Percentiles rank a stretch among this genome's conserved stretches.
Conservation (phyloP, 2,888 invertebrate genomes). For the Drosophila suboccidentalis region DNA sequence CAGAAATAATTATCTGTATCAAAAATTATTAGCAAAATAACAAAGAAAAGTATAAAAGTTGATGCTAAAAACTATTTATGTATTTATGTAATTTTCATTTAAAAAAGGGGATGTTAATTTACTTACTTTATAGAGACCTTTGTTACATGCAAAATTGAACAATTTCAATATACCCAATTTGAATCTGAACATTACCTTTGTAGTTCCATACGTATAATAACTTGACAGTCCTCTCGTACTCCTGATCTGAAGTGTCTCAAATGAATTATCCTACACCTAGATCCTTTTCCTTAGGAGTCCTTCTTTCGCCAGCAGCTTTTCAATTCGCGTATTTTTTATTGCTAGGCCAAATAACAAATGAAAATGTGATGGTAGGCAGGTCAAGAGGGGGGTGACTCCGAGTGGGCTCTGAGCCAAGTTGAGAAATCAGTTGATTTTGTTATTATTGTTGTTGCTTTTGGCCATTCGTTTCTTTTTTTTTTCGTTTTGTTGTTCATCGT, state of each 20-base stretch:
- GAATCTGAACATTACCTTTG: neutral
- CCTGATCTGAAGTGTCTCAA: conserved; percentile 1
- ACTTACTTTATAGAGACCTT: too few species aligned
- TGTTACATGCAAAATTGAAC: neutral
- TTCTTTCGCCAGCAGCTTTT: conserved; percentile 39
- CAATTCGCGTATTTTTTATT: conserved; percentile 63
- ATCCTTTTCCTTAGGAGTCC: neutral
- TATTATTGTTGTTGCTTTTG: conserved; percentile 52
- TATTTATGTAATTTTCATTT: too few species aligned
- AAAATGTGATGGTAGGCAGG: conserved; percentile 20
- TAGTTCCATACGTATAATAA: neutral
- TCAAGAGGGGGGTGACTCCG: conserved; percentile 6
- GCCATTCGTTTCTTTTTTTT: conserved; percentile 44
- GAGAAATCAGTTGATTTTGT: conserved; percentile 76
- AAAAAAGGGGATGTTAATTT: too few species aligned
- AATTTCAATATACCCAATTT: neutral
- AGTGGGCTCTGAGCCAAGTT: conserved; percentile 60
- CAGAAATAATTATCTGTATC: too few species aligned
- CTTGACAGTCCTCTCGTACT: neutral
- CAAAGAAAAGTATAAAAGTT: too few species aligned
- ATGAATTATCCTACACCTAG: conserved; percentile 26
- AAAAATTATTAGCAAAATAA: too few species aligned
- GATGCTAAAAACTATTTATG: too few species aligned
- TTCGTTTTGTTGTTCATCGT: conserved; percentile 27
- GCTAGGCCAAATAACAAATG: conserved; percentile 47